Conservation (phyloP, 2,888 invertebrate genomes). For the Spialia ferax region DNA sequence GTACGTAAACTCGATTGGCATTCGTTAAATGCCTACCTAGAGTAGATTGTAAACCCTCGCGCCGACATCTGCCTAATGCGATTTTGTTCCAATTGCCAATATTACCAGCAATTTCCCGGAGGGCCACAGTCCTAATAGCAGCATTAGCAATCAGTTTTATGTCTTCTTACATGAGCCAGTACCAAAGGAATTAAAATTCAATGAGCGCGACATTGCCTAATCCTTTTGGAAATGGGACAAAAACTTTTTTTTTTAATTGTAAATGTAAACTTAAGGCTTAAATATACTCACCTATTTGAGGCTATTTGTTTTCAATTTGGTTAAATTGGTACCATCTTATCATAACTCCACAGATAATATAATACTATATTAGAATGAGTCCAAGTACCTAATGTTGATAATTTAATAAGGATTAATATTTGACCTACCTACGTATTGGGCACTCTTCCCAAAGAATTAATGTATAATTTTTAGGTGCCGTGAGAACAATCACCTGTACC, state of each 20-base stretch:
- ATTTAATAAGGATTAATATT: too few species aligned
- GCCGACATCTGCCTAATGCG: constrained; percentile 29
- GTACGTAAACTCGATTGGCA: constrained; percentile 9
- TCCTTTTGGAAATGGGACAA: background rate
- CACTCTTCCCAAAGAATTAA: background rate
- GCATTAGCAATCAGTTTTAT: constrained; percentile 21
- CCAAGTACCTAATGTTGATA: too few species aligned
- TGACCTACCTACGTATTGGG: background rate
- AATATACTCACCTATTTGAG: too few species aligned
- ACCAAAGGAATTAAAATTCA: constrained; percentile 1
- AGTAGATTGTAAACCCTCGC: constrained; percentile 19
- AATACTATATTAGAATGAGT: too few species aligned
- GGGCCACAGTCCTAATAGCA: constrained; percentile 20
- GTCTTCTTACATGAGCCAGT: constrained; percentile 4
- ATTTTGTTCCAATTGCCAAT: constrained; percentile 30
- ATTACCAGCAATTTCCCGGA: constrained; percentile 28
- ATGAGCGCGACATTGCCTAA: background rate
- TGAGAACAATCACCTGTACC: background rate
- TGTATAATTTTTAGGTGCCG: background rate
- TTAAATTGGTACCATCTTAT: too few species aligned
- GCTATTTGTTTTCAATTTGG: too few species aligned
- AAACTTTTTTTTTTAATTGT: background rate
- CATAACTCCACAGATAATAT: too few species aligned
- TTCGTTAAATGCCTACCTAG: too few species aligned
- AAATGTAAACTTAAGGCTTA: too few species aligned